Evolutionary conservation across 2,113 vertebrate genomes (phyloP), one percentile per base, ranked within the genome.

Genomic region (Mionectes macconnelli): DNA sequence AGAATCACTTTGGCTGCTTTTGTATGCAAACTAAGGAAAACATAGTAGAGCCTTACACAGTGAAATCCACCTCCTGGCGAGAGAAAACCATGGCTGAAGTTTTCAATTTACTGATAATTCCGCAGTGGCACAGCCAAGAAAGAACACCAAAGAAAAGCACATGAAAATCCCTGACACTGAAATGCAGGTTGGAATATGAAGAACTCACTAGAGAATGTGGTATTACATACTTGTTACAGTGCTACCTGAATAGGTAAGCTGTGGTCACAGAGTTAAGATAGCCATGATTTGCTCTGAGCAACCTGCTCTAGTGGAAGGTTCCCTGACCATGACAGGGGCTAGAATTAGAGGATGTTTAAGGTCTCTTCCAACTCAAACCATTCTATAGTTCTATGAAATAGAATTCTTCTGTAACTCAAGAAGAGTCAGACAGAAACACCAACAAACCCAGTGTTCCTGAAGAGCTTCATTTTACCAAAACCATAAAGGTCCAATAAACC

Each of bases 391-490:
- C 12, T 30, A n/a, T 37, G 42, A 74, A 94, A 37, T 3, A 62
- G 15, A 75, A 2, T 2, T 16, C 17, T 45, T 80, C 44, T 66
- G 3, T 16, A 68, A 79, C 52, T 76, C 9, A 31, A 33, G 35
- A 50, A 27, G 10, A 60, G n/a, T 4, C 39, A 82, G 23, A 52
- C 4, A 69, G 44, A 77, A 89, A 67, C 2, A 87, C 5, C 14
- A 70, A 60, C 11, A 82, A 74, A 53, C 82, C 6, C 0, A 0
- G 87, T 27, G n/a, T 57, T 22, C 7, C n/a, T 63, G 37, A 67
- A 59, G 30, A 17, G 39, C 12, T 83, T 67, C 2, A 3, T 30
- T 22, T 69, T 37, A 70, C 7, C 47, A 72, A 52, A 79, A 72
- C 1, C 39, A 40, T 2, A 8, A 30, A 35, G 14, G 18, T 63